phyloP scores from a whole-genome alignment of 2,888 invertebrate species.

The Thysanoteuthis rhombus region DNA sequence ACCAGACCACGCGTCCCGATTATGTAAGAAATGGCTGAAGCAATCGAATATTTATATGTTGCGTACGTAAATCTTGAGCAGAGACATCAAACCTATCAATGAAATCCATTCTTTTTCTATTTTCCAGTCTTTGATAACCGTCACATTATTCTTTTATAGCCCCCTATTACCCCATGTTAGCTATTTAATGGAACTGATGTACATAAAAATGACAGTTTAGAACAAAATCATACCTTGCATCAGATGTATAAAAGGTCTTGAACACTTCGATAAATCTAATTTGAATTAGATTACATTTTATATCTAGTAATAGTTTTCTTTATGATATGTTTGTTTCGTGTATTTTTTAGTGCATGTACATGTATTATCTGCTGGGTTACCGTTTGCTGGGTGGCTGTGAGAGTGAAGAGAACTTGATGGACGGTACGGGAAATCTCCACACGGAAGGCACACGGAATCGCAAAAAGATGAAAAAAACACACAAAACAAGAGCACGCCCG shows the following conservation, averaged over 20 bases:
- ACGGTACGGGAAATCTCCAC: constrained; percentile 32
- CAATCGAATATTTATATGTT: no score
- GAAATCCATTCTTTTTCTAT: no score
- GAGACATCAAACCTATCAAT: no score
- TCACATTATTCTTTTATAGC: no score
- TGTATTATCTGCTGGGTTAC: constrained; percentile 66
- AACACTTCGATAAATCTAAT: neutral
- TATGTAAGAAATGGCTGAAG: no score
- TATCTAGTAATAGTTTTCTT: neutral
- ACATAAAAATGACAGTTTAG: no score
- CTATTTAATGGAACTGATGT: no score
- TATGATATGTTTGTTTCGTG: neutral
- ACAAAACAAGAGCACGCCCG: constrained; percentile 49
- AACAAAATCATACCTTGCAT: no score
- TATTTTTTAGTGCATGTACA: constrained; percentile 59
- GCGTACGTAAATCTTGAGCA: no score
- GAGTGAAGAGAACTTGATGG: constrained; percentile 42
- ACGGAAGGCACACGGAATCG: constrained; percentile 41
- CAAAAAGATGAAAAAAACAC: constrained; percentile 42
- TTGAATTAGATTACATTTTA: neutral
- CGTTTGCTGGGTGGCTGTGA: constrained; percentile 55
- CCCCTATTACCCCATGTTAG: no score
- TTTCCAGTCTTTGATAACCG: no score
- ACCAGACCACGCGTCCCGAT: no score
- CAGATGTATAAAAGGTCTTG: neutral